Evolutionary conservation across 2,113 vertebrate genomes (phyloP), one percentile per base, ranked within the genome.

Genomic region (Cottus gobio): DNA sequence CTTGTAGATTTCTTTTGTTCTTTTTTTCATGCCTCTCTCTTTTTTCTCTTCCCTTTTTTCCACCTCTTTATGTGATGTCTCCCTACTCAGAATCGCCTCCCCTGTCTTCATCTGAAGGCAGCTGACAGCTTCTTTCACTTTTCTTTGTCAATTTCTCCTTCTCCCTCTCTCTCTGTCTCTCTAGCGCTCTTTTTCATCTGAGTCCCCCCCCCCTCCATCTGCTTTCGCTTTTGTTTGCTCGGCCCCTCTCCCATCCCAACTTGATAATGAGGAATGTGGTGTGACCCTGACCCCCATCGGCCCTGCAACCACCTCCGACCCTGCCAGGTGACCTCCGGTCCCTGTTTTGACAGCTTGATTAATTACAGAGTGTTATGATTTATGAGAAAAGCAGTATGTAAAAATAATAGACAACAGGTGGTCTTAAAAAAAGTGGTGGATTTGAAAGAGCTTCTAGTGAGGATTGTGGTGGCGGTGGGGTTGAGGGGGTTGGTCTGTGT

Each of bases 401-500:
- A 99, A 99, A 99, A 98, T 99, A 99, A 98, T 98, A 98, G 96
- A 97, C 97, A 99, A 99, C 97, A 99, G 98, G 98, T 99, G 97
- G 97, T 97, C 97, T 95, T 96, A 95, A 95, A 95, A 96, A 96
- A 97, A 96, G 95, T 96, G 93, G 95, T 96, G 85, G 90, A 93
- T 93, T 94, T 94, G 95, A 88, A 90, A 90, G 88, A 75, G 67
- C 77, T 84, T 79, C 58, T 76, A 75, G 83, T 76, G 68, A 90
- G 68, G 85, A 75, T 82, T 91, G 85, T 63, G 72, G 75, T 67
- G 58, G 77, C 20, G 46, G 71, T 75, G 79, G 72, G 70, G 66
- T 64, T 73, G 50, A 69, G 69, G 76, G 75, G 71, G 64, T 80
- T 31, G 61, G 85, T 63, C 56, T 77, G 65, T 80, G 79, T 79